These are phyloP conservation scores for Ennomos erosarius DNA, from an alignment of 2,888 invertebrate species.

Conservation along the genomic window DNA sequence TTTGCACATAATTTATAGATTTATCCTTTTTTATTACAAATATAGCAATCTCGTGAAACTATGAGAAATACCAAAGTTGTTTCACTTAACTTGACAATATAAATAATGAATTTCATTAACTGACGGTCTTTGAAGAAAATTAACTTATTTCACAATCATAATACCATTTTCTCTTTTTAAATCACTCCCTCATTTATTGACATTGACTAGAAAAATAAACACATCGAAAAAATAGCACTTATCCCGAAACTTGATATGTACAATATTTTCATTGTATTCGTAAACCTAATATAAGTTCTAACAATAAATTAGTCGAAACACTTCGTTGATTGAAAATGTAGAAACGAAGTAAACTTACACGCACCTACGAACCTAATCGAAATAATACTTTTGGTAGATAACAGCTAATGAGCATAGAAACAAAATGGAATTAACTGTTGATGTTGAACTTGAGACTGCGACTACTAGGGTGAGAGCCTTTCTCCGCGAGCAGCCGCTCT, in stretches of 20 bases:
- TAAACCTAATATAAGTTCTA: conserved; percentile 17
- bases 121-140: conserved; percentile 23
- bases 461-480: conserved; percentile 86
- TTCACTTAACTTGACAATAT: conserved; percentile 13
- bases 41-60: background rate
- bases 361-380: conserved; percentile 41
- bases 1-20: background rate
- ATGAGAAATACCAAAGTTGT: conserved; percentile 9
- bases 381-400: conserved; percentile 44
- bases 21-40: background rate
- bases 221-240: conserved; percentile 21
- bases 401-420: conserved; percentile 66
- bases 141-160: conserved; percentile 20
- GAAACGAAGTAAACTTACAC: conserved; percentile 29
- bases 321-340: conserved; percentile 31
- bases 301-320: conserved; percentile 11
- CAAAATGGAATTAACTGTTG: conserved; percentile 73
- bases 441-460: conserved; percentile 87
- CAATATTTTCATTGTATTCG: conserved; percentile 37
- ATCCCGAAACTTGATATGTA: conserved; percentile 41
- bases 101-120: conserved; percentile 17
- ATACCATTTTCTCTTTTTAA: conserved; percentile 18
- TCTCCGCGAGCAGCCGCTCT: conserved; percentile 82
- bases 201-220: conserved; percentile 39
- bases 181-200: conserved; percentile 17